Base-by-base conservation (phyloP, 2,797 vertebrate species). In the Cyclopterus lumpus region DNA sequence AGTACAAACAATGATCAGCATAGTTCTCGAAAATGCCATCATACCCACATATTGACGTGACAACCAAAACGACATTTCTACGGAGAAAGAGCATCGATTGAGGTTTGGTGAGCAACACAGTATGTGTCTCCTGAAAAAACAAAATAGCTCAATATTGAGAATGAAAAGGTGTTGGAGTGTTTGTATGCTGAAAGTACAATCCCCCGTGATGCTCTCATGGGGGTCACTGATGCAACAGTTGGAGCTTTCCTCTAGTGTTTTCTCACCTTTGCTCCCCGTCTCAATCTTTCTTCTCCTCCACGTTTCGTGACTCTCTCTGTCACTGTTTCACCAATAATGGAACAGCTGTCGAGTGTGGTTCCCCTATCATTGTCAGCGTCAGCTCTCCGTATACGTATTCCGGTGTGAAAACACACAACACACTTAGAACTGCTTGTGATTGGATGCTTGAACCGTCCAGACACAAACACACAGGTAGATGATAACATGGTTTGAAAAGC, bases 151-250 rank as follows among this genome's bases (percentile, higher is more conserved):
- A 55, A 65, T 73, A 61, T 46, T 44, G 18, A 30, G 51, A 68
- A 51, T 24, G 60, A 20, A 3, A 18, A 63, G n/a, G 46, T 76
- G 78, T 62, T 61, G 48, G 36, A 64, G 70, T 53, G 71, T 74
- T 71, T 83, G 67, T 77, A 78, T 66, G 30, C 34, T 75, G 8
- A 62, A 64, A 67, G 64, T 59, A 42, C 30, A 60, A 63, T 48
- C 9, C 26, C 9, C 20, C 61, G 71, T 8, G 49, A 34, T 28
- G 73, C 62, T 82, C 70, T 74, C 79, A 59, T 14, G 22, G 32
- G 71, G 86, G 71, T 86, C 80, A 73, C 83, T 83, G 75, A 86
- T 87, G 77, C 81, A 83, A 73, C 80, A 59, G 67, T 67, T 67
- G 71, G 68, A 81, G 71, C 71, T 64, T 49, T 66, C 70, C 57